Conservation (phyloP, 2,113 vertebrate genomes). For the Notothenia coriiceps region DNA sequence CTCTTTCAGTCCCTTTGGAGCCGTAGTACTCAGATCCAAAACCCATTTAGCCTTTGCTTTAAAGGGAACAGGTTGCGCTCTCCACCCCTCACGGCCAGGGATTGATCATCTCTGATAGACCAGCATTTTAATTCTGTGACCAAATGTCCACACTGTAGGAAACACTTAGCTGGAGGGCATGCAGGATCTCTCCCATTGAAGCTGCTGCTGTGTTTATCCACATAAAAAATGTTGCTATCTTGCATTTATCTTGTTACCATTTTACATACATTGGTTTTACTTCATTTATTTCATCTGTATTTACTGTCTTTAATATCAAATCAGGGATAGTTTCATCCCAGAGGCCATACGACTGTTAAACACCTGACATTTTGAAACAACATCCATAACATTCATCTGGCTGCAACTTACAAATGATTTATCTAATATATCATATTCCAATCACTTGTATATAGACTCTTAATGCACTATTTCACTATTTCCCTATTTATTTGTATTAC, state of each 20-base stretch:
- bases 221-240: neutral
- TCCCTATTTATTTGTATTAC: too few relatives aligned
- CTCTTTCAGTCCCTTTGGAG: neutral
- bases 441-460: too few relatives aligned
- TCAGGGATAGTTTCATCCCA: too few relatives aligned
- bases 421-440: too few relatives aligned
- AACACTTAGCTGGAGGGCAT: neutral
- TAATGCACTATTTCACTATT: too few relatives aligned
- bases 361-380: too few relatives aligned
- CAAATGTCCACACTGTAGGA: conserved; percentile 40
- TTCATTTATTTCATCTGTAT: too few relatives aligned
- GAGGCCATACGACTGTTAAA: too few relatives aligned
- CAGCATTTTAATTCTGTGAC: conserved; percentile 29
- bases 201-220: neutral
- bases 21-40: neutral
- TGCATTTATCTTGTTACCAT: neutral
- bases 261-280: neutral
- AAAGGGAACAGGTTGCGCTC: conserved; percentile 26
- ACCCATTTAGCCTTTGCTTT: conserved; percentile 15
- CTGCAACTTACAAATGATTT: too few relatives aligned
- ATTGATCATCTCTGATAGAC: conserved; percentile 26
- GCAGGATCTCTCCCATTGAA: neutral
- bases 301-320: too few relatives aligned
- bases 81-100: neutral
- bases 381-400: too few relatives aligned